Evolutionary conservation across 2,113 vertebrate species (phyloP).

Genomic region (Chionis minor): DNA sequence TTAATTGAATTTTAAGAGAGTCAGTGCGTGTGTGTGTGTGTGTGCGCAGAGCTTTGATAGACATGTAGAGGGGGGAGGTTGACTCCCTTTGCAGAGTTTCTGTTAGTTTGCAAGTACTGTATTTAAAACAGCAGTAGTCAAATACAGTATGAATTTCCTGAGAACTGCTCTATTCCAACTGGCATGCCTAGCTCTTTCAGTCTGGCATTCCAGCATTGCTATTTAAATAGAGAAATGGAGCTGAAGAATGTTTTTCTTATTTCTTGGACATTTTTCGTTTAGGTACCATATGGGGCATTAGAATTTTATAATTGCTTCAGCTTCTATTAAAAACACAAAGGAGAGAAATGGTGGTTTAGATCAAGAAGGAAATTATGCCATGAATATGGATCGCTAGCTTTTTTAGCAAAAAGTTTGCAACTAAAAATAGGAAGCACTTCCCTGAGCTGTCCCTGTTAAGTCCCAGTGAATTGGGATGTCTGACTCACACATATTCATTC

Average conservation of each 20-base stretch:
- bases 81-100: neutral
- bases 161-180: neutral
- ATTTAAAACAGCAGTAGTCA: neutral
- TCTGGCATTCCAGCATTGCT: neutral
- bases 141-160: neutral
- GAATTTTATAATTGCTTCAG: neutral
- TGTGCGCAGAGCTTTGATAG: neutral
- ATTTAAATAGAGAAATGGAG: neutral
- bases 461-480: neutral
- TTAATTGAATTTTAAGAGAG: neutral
- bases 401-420: neutral
- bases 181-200: neutral
- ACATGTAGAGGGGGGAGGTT: neutral
- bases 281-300: neutral
- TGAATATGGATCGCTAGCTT: neutral
- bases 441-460: neutral
- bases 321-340: neutral
- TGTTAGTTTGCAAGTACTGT: neutral
- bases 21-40: rapidly evolving
- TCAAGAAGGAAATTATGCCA: neutral
- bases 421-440: neutral
- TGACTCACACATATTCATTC: neutral
- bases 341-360: neutral
- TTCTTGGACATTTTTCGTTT: neutral
- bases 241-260: neutral